A percentile compares a stretch with the other conserved stretches of the same genome.
phyloP scores from a whole-genome alignment of 2,797 vertebrate genomes.

The Rhinella marina region DNA sequence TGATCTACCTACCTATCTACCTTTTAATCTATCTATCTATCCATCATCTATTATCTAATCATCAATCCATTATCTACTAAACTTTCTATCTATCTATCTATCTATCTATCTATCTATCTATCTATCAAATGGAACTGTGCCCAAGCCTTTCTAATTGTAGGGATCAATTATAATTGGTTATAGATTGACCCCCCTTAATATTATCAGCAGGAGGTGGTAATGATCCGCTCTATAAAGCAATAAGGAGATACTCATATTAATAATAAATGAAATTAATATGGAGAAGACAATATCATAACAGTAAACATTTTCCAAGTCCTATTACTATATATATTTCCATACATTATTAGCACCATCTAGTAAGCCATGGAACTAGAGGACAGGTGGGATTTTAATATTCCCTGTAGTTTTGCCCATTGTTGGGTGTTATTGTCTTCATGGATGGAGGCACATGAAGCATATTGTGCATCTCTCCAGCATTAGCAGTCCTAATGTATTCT shows the following conservation, averaged over 20 bases:
- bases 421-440: conserved; percentile 50
- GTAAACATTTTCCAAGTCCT: neutral
- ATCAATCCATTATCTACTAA: too few species aligned
- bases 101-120: too few species aligned
- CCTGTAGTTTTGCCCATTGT: neutral
- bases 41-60: too few species aligned
- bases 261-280: neutral
- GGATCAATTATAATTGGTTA: neutral
- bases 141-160: neutral
- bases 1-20: too few species aligned
- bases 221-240: neutral
- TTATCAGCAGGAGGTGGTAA: neutral
- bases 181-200: neutral
- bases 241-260: neutral
- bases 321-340: neutral
- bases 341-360: neutral
- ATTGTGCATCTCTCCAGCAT: conserved; percentile 46
- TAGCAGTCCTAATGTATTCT: conserved; percentile 59
- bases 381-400: conserved; percentile 11
- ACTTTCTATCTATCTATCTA: too few species aligned
- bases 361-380: neutral
- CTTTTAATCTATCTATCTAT: too few species aligned
- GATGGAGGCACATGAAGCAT: conserved; percentile 44
- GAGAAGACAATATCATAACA: neutral
- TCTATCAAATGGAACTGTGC: too few species aligned